Base-by-base conservation (phyloP, 1,140 invertebrate species). In the Pteromalus puparum region DNA sequence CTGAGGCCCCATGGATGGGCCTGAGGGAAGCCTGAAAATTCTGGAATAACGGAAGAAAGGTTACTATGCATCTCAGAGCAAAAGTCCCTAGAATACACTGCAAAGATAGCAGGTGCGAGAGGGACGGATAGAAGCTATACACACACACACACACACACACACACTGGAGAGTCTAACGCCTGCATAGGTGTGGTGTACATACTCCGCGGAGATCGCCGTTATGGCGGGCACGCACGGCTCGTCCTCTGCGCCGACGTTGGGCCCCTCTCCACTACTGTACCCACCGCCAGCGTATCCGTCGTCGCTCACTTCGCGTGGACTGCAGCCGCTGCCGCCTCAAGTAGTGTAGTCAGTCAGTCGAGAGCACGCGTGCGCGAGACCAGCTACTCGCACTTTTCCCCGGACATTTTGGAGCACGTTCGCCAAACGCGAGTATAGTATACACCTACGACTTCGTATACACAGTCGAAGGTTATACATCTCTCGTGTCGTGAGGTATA, bases 151-250 rank as follows among this genome's bases (percentile, higher is more conserved):
- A 38, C 38, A 10, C 30, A 7, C 3, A 38, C 4, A 9, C 9
- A 2, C 6, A 38, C 13, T 53, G 15, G 18, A 61, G 21, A 61
- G 6, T 61, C 53, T 21, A 61, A 61, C 21, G 53, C 53, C 21
- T n/a, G 53, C n/a, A n/a, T 18, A 61, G 18, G 53, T 7, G 53
- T 6, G 53, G 13, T 18, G 15, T 53, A 53, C 13, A 18, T 53
- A 21, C 18, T 7, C 18, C 15, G 6, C 21, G 75, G 67, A 72
- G 67, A 80, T 48, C 53, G 81, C 73, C 48, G 81, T 76, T 76
- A 82, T 61, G 53, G 81, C 21, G 70, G 53, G 28, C 81, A 46
- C 81, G 34, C 73, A 65, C 48, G 48, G 48, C 34, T 42, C 53
- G 24, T 38, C 73, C 21, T 30, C 73, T 4, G 42, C 28, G 38